Evolutionary conservation across 2,113 vertebrate species (phyloP).

Genomic region (Salvelinus sp.): DNA sequence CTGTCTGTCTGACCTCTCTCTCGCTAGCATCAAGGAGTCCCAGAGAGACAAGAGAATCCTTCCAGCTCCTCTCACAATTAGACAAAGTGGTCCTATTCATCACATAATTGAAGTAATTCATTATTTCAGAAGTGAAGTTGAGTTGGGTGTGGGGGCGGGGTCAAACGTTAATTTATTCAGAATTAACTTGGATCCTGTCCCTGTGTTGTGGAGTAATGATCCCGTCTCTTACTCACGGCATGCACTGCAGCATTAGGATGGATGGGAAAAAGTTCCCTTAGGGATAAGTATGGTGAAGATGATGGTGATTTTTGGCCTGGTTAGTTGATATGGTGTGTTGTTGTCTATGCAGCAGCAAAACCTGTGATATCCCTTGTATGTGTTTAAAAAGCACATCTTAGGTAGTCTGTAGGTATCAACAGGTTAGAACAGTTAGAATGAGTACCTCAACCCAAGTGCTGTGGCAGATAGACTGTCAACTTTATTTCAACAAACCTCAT

Average conservation of each 20-base stretch:
- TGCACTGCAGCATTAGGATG: not conserved
- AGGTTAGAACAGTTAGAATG: too few species aligned
- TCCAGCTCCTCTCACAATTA: slow-evolving; percentile 45
- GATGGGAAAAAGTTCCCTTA: not conserved
- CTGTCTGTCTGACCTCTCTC: slow-evolving; percentile 6
- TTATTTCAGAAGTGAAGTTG: slow-evolving; percentile 42
- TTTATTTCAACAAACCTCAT: too few species aligned
- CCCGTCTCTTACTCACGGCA: not conserved
- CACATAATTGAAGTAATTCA: slow-evolving; percentile 60
- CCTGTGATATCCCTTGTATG: too few species aligned
- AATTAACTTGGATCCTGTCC: slow-evolving; percentile 46
- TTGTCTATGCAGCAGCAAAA: too few species aligned
- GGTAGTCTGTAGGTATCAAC: too few species aligned
- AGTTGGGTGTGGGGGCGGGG: slow-evolving; percentile 21
- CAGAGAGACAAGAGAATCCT: slow-evolving; percentile 25
- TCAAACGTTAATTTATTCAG: slow-evolving; percentile 56
- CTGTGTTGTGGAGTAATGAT: slow-evolving; percentile 31
- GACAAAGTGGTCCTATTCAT: slow-evolving; percentile 61
- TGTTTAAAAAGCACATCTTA: too few species aligned
- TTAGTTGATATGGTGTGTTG: too few species aligned
- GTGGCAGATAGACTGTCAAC: too few species aligned
- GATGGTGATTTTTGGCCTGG: too few species aligned
- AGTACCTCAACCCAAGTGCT: too few species aligned
- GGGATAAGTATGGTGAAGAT: not conserved
- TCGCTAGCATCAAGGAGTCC: slow-evolving; percentile 28